Percentiles rank a stretch among this genome's conserved stretches.
These are phyloP conservation scores for Neotragus moschatus DNA, from an alignment of 2,113 vertebrate species.

Conservation along the genomic window DNA sequence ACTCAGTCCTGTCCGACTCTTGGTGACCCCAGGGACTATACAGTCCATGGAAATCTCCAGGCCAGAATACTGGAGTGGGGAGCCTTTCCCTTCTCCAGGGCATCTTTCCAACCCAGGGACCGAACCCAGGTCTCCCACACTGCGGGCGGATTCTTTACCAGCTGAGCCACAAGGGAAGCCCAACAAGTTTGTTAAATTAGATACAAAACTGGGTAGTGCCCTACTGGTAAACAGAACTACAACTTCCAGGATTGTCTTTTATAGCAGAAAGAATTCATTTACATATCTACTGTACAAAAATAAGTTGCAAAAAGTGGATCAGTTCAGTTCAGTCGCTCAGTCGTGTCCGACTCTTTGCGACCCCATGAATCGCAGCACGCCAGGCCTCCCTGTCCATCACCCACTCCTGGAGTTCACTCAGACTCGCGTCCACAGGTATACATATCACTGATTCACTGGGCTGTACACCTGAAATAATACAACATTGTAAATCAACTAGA, in stretches of 20 bases:
- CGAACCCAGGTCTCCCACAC: neutral
- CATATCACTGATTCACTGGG: neutral
- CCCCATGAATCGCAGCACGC: too few relatives aligned
- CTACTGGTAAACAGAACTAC: neutral
- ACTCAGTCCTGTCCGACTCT: fast-evolving
- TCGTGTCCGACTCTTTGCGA: too few relatives aligned
- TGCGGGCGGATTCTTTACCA: neutral
- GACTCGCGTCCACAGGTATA: too few relatives aligned
- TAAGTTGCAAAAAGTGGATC: neutral
- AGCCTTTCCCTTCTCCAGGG: neutral
- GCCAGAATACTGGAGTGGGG: neutral
- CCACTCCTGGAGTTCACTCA: too few relatives aligned
- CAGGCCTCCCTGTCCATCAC: too few relatives aligned
- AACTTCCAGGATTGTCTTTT: neutral
- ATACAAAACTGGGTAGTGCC: neutral
- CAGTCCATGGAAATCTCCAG: neutral
- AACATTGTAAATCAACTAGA: neutral
- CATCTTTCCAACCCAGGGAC: neutral
- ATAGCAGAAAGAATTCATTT: neutral
- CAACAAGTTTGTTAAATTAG: neutral
- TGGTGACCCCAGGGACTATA: neutral
- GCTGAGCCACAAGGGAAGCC: neutral
- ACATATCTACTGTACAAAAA: neutral
- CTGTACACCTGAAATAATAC: neutral
- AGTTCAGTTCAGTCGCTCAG: too few relatives aligned